Evolutionary conservation across 2,888 invertebrate species (phyloP).

Genomic region (Mythimna vitellina): DNA sequence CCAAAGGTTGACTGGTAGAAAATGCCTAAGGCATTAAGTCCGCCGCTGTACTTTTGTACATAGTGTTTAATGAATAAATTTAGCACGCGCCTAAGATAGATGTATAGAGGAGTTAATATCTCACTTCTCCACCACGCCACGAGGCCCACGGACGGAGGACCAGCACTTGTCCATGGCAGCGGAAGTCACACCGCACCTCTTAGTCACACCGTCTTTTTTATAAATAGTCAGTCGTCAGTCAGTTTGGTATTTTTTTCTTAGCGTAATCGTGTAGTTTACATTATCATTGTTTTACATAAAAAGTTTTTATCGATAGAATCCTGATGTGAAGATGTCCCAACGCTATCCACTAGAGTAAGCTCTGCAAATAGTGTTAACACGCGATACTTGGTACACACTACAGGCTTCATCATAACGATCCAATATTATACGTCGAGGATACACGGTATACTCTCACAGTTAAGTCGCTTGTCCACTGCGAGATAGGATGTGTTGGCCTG

Average conservation of each 20-base stretch:
- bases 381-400: constrained; percentile 23
- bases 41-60: too few species aligned
- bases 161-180: too few species aligned
- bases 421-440: constrained; percentile 17
- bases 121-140: too few species aligned
- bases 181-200: too few species aligned
- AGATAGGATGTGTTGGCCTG: neutral
- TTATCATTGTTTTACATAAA: neutral
- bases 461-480: neutral
- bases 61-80: too few species aligned
- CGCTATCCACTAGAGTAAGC: constrained; percentile 14
- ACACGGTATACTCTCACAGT: neutral
- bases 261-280: neutral
- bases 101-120: too few species aligned
- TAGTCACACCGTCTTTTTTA: too few species aligned
- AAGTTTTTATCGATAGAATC: constrained; percentile 10
- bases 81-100: too few species aligned
- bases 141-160: too few species aligned
- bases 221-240: neutral
- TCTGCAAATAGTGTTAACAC: constrained; percentile 46
- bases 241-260: too few species aligned
- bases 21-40: too few species aligned
- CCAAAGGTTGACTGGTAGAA: too few species aligned
- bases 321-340: neutral
- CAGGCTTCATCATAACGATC: constrained; percentile 12